phyloP scores from a whole-genome alignment of 92 coral and sea anemone genomes.

The Muricea muricata region DNA sequence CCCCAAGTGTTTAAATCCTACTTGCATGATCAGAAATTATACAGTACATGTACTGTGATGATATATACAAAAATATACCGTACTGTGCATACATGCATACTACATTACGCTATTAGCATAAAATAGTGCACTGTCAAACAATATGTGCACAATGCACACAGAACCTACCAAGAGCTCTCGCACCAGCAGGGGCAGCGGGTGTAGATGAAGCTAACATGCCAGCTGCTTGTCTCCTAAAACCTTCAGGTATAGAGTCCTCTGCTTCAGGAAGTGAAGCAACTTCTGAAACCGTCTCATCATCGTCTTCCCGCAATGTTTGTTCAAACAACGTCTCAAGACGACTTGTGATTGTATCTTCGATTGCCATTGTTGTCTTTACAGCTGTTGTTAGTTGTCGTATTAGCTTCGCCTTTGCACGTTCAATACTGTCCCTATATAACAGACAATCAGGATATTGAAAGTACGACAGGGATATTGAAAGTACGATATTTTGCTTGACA shows the following conservation, averaged over 20 bases:
- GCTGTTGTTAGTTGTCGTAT: conserved; percentile 81
- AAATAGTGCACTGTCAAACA: too few species aligned
- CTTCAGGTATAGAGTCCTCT: conserved; percentile 69
- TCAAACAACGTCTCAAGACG: conserved; percentile 90
- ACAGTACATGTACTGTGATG: too few species aligned
- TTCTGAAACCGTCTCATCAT: conserved; percentile 65
- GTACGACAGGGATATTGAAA: too few species aligned
- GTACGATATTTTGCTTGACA: too few species aligned
- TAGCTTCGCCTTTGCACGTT: conserved; percentile 79
- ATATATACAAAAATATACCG: too few species aligned
- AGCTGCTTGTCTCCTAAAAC: conserved; percentile 67
- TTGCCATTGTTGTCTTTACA: conserved; percentile 83
- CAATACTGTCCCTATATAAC: conserved; percentile 73
- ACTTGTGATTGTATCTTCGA: conserved; percentile 90
- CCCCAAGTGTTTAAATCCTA: too few species aligned
- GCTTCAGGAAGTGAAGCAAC: conserved; percentile 75
- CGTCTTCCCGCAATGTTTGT: conserved; percentile 84
- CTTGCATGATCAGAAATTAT: too few species aligned
- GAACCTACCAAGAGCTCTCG: conserved; percentile 58
- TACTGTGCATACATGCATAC: too few species aligned
- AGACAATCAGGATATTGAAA: not conserved
- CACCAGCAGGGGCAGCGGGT: conserved; percentile 81
- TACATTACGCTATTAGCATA: too few species aligned
- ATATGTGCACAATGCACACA: too few species aligned
- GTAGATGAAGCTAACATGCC: conserved; percentile 75